Conservation (phyloP, 2,113 vertebrate genomes). For the Romanogobio albipinnatus region DNA sequence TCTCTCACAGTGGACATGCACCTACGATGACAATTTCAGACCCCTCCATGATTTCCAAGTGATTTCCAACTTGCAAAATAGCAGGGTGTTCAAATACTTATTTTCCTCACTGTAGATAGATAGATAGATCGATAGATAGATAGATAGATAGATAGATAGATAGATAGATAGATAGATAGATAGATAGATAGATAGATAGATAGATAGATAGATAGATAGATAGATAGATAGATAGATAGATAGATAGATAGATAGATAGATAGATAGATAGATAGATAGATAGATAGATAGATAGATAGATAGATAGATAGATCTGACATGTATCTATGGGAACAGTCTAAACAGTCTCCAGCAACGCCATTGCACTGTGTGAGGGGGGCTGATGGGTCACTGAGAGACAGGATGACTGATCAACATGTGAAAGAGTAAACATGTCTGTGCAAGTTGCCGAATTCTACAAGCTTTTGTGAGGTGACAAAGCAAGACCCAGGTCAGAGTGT, state of each 20-base stretch:
- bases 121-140: not conserved
- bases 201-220: not conserved
- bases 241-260: no score
- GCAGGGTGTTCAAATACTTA: no score
- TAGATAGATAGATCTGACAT: not conserved
- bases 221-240: not conserved
- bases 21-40: no score
- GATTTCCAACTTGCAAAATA: no score
- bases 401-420: slow-evolving; percentile 52
- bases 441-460: slow-evolving; percentile 67
- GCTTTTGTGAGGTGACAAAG: slow-evolving; percentile 51
- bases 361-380: not conserved
- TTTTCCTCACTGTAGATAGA: no score
- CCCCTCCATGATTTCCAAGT: no score
- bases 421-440: slow-evolving; percentile 34
- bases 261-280: no score
- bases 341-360: not conserved
- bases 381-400: not conserved
- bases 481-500: slow-evolving; percentile 8
- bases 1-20: no score
- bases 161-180: no score
- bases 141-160: not conserved
- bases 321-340: slow-evolving; percentile 17
- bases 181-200: no score
- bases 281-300: no score